phyloP scores from a whole-genome alignment of 2,797 vertebrate species.

The Phrynocephalus guinanensis region DNA sequence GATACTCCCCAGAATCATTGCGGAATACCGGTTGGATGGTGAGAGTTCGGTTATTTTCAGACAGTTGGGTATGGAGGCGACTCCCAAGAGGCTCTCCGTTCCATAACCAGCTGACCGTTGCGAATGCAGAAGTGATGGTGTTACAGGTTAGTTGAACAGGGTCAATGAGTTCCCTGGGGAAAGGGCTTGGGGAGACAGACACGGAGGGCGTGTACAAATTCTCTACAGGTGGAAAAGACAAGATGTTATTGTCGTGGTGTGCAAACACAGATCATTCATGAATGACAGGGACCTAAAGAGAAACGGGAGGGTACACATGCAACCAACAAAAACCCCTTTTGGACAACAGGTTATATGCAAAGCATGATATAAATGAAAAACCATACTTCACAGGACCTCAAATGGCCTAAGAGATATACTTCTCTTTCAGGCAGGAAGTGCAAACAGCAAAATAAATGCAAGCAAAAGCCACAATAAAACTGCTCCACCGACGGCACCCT shows the following conservation, averaged over 20 bases:
- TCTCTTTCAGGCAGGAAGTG: too few species aligned
- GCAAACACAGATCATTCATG: background rate
- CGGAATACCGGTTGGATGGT: background rate
- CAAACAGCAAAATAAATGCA: background rate
- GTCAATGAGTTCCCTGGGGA: background rate
- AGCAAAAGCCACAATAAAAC: background rate
- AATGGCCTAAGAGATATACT: background rate
- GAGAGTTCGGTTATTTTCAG: background rate
- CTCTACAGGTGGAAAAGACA: constrained; percentile 3
- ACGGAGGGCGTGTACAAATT: background rate
- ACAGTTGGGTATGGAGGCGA: background rate
- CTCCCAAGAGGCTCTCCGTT: fast-evolving
- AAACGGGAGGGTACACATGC: too few species aligned
- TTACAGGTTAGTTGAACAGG: background rate
- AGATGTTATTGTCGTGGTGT: background rate
- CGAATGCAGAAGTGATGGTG: background rate
- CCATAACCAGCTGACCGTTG: background rate
- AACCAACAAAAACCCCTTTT: background rate
- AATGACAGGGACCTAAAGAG: background rate
- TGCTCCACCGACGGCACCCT: too few species aligned
- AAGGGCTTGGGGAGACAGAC: background rate
- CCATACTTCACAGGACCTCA: background rate
- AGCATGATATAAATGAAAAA: background rate
- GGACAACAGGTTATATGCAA: background rate
- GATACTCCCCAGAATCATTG: background rate